Evolutionary conservation across 2,113 vertebrate species (phyloP), one percentile per base, ranked within the genome.

Genomic region (Isichthys henryi): DNA sequence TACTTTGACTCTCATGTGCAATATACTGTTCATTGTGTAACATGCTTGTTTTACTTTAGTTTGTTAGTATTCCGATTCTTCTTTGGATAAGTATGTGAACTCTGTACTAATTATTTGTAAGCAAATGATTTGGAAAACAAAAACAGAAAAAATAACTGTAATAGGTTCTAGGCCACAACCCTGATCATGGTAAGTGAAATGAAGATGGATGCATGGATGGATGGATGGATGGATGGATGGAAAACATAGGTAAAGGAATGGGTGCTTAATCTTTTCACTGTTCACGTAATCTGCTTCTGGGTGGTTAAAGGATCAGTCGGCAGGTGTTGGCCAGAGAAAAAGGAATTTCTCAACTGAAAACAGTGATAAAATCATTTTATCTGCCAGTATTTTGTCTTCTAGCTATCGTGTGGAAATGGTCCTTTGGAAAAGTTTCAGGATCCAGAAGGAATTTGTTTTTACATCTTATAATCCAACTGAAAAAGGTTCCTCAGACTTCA

Each of bases 241-340:
- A 70, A 70, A 80, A 43, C 49, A 70, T 46, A 90, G 87, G 84
- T 80, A 89, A 88, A 82, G 89, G 27, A 66, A 27, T 53, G 43
- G 27, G 21, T n/a, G 21, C 45, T 39, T 23, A 43, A 62, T 62
- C 87, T 45, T 19, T 46, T 62, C 35, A 62, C 35, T 80, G 74
- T 80, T 80, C 74, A 39, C 5, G 13, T 80, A 80, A 45, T 88
- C 19, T 23, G 31, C 53, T 43, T 88, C 19, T 88, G 53, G 35
- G 52, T 35, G 56, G 19, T 23, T 46, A 86, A 45, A 88, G 17
- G 35, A 45, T 5, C 87, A 31, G 52, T 46, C 17, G 1, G 87
- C 53, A 50, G 35, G 62, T 89, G 70, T 10, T 56, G 17, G n/a
- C 8, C 31, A 23, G 50, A 27, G 82, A 89, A 80, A 46, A 53